Evolutionary conservation across 2,113 vertebrate genomes (phyloP).

Genomic region (Chiloscyllium plagiosum): DNA sequence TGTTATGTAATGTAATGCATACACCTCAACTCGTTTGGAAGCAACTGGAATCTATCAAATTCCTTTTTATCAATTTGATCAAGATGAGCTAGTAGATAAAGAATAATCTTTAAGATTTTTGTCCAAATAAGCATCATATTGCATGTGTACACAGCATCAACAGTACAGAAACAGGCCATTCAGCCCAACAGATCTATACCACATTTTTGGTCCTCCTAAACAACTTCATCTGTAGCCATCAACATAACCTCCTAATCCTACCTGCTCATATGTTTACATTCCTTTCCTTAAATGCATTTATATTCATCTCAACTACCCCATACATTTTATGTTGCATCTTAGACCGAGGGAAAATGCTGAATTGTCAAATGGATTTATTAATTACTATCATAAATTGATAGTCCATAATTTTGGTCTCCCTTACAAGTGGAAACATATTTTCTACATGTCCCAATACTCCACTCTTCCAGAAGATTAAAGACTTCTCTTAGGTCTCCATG

Average conservation of each 20-base stretch:
- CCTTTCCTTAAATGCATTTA: not conserved
- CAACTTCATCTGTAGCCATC: not conserved
- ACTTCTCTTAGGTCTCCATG: not conserved
- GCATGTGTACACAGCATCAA: too few species aligned
- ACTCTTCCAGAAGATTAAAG: not conserved
- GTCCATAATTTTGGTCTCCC: not conserved
- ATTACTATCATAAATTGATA: not conserved
- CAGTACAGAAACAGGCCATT: not conserved
- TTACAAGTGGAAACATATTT: not conserved
- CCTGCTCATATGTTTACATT: not conserved
- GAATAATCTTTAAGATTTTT: not conserved
- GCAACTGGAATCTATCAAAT: not conserved
- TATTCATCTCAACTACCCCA: not conserved
- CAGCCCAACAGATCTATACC: not conserved
- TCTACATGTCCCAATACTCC: not conserved
- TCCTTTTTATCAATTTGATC: not conserved
- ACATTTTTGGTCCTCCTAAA: not conserved
- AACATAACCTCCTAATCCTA: not conserved
- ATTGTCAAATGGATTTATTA: not conserved
- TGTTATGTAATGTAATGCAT: not conserved
- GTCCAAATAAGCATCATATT: not conserved
- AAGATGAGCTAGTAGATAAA: not conserved
- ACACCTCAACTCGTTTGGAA: not conserved
- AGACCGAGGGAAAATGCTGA: not conserved
- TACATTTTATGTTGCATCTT: not conserved